Conservation (phyloP, 2,113 vertebrate genomes). For the Indri indri region DNA sequence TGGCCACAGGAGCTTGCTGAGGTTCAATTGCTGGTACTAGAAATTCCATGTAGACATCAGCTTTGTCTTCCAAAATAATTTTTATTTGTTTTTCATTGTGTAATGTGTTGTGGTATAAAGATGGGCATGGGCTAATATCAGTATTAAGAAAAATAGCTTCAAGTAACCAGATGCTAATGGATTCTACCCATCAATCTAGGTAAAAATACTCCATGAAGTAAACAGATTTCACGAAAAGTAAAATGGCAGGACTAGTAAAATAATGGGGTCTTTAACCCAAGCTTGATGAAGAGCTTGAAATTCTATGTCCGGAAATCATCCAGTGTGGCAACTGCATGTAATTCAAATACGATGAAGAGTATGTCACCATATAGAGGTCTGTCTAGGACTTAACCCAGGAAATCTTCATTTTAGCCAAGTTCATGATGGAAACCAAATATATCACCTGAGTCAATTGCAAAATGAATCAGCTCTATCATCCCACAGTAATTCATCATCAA, state of each 20-base stretch:
- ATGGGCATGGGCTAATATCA: background rate
- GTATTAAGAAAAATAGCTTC: background rate
- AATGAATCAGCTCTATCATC: background rate
- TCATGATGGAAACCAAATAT: background rate
- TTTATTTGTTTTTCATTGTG: background rate
- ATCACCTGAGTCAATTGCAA: background rate
- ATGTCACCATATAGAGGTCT: background rate
- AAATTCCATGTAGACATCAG: background rate
- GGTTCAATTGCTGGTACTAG: conserved; percentile 26
- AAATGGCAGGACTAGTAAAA: conserved; percentile 44
- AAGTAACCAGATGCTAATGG: conserved; percentile 29
- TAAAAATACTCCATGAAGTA: conserved; percentile 13
- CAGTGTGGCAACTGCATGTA: conserved; percentile 59
- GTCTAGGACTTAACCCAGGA: background rate
- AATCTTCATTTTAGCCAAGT: background rate
- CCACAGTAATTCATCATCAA: background rate
- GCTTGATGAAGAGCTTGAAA: conserved; percentile 72
- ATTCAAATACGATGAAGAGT: conserved; percentile 24
- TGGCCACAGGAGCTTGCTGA: conserved; percentile 30
- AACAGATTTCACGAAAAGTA: conserved; percentile 38
- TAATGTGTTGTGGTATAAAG: conserved; percentile 31
- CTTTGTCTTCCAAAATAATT: background rate
- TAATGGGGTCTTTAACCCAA: conserved; percentile 69
- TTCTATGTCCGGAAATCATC: conserved; percentile 72
- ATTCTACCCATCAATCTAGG: conserved; percentile 48